Percentiles rank a stretch among this genome's conserved stretches.
phyloP scores from a whole-genome alignment of 2,888 invertebrate species.

The Drosophila hamatofila region DNA sequence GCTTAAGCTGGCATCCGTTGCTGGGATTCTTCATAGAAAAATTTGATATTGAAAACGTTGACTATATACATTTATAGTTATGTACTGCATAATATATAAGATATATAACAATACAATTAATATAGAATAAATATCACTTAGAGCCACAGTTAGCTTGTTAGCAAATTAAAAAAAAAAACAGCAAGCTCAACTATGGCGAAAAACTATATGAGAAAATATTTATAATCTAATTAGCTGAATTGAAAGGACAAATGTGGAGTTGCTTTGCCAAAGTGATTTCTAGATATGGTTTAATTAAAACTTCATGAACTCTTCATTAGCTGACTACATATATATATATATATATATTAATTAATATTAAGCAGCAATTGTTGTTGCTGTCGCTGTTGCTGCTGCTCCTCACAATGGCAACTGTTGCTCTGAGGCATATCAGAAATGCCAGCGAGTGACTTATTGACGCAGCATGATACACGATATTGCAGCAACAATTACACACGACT shows the following conservation, averaged over 20 bases:
- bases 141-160: background rate
- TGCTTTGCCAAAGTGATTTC: conserved; percentile 9
- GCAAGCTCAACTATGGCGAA: background rate
- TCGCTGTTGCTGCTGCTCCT: conserved; percentile 5
- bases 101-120: background rate
- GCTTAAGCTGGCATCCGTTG: too few relatives aligned
- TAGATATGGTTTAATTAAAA: conserved; percentile 15
- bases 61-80: background rate
- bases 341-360: conserved; percentile 16
- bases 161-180: too few relatives aligned
- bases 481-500: conserved; percentile 50
- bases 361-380: conserved; percentile 8
- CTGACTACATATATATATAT: conserved; percentile 2
- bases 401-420: conserved; percentile 51
- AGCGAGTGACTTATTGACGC: conserved; percentile 77
- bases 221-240: conserved; percentile 13
- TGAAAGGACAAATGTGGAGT: conserved; percentile 8
- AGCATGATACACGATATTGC: conserved; percentile 64
- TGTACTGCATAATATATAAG: background rate
- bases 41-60: background rate
- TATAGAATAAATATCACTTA: background rate
- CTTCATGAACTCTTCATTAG: conserved; percentile 11
- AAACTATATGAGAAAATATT: conserved; percentile 1
- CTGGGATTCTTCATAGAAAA: too few relatives aligned
- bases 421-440: conserved; percentile 65